phyloP scores from a whole-genome alignment of 2,113 vertebrate genomes.

The Cryptotis parvus region DNA sequence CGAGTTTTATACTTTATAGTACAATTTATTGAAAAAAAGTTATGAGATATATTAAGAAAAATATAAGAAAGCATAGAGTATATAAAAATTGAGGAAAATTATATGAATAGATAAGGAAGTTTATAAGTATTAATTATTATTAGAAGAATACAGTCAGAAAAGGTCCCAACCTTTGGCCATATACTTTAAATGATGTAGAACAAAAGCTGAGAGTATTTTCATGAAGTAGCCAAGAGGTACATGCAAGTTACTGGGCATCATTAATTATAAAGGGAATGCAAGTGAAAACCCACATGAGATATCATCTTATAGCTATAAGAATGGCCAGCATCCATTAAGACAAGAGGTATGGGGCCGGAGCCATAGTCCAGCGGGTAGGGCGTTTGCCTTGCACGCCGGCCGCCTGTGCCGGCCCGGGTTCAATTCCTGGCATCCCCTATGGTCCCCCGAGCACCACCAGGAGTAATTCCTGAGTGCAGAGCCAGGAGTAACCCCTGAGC shows the following conservation, averaged over 20 bases:
- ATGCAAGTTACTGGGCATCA: not conserved
- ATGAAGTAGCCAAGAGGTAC: not conserved
- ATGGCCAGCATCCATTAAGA: not conserved
- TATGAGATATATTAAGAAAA: conserved; percentile 50
- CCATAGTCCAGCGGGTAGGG: too few species aligned
- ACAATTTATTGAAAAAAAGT: conserved; percentile 15
- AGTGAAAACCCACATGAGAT: not conserved
- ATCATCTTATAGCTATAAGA: not conserved
- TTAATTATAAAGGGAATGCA: not conserved
- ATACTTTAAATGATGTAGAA: conserved; percentile 36
- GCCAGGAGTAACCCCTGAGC: too few species aligned
- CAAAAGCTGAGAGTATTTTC: not conserved
- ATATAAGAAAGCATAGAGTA: conserved; percentile 38
- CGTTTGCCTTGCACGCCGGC: too few species aligned
- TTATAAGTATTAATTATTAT: conserved; percentile 5
- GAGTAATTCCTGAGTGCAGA: too few species aligned
- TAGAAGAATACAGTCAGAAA: conserved; percentile 21
- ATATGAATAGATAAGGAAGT: not conserved
- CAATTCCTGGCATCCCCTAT: too few species aligned
- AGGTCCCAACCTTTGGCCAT: not conserved
- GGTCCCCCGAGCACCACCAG: too few species aligned
- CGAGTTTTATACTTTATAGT: conserved; percentile 25
- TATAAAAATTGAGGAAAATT: not conserved
- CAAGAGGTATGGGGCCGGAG: not conserved
- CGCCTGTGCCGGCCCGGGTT: too few species aligned